Base-by-base conservation (phyloP, 2,113 vertebrate genomes). In the Oncorhynchus nerka region DNA sequence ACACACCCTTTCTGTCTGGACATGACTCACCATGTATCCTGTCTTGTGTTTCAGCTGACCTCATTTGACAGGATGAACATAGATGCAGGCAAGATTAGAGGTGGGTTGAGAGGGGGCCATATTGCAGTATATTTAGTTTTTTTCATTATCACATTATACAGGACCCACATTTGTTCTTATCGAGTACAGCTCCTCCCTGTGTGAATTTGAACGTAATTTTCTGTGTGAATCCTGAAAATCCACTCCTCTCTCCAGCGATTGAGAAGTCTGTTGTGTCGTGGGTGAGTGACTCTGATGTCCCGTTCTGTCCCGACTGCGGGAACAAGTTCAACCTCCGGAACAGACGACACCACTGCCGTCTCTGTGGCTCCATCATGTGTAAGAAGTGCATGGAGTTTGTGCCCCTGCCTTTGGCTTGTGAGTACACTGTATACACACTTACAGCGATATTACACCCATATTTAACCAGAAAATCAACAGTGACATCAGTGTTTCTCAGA, bases 341-440 rank as follows among this genome's bases (percentile, higher is more conserved):
- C 90, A 87, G 98, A 12, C 97, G 97, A 5, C 98, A 99, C 86
- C 98, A 99, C 84, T 99, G 98, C 85, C 97, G 97, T 20, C 96
- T 99, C 5, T 99, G 98, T 1, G 98, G 98, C 0, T 99, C 97
- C 9, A 98, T 99, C 68, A 99, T 99, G 97, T 99, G 98, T 88
- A 95, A 93, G 89, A 96, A 92, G 78, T 99, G 98, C 86, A 97
- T 94, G 93, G 95, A 98, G 9, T 95, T 97, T 64, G 88, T 99
- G 81, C 93, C 94, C 16, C 92, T 98, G 9, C 94, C 94, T 24
- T 82, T 98, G 82, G 97, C 97, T 55, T 94, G 97, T 99, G 89
- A 85, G 97, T 88, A 88, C 72, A 45, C 6, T 20, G 34, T 16
- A 16, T 15, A 55, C 9, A 15, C 39, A 30, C 7, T 15, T 9